Conservation (phyloP, 1,140 invertebrate species). For the Mylabris phalerata region DNA sequence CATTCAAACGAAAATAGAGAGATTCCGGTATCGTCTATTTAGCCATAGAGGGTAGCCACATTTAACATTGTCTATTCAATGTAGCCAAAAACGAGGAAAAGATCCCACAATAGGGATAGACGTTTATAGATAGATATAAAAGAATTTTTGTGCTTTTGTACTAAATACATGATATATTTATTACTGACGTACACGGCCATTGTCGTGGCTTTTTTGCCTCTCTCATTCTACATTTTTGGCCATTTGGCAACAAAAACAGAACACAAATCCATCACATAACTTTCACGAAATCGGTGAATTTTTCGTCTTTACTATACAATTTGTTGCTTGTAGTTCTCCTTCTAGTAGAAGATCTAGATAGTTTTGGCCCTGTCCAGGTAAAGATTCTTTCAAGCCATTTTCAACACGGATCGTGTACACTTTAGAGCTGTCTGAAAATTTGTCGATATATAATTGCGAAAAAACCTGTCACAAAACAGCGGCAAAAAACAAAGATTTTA, state of each 20-base stretch:
- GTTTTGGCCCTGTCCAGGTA: no score
- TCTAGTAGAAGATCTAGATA: no score
- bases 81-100: not conserved
- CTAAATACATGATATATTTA: conserved; percentile 19
- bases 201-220: not conserved
- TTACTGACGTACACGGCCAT: not conserved
- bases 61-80: conserved; percentile 9
- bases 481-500: no score
- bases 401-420: no score
- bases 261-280: not conserved
- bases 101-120: no score
- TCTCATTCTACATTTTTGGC: not conserved
- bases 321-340: no score
- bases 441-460: no score
- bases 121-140: conserved; percentile 1
- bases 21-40: not conserved
- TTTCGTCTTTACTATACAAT: no score
- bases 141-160: conserved; percentile 18
- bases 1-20: conserved; percentile 2
- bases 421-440: no score
- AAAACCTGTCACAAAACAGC: no score
- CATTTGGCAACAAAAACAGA: not conserved
- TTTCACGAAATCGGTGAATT: no score
- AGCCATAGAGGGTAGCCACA: conserved; percentile 9
- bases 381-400: no score